Evolutionary conservation across 2,113 vertebrate genomes (phyloP).

Genomic region (Nesogale talazaci): DNA sequence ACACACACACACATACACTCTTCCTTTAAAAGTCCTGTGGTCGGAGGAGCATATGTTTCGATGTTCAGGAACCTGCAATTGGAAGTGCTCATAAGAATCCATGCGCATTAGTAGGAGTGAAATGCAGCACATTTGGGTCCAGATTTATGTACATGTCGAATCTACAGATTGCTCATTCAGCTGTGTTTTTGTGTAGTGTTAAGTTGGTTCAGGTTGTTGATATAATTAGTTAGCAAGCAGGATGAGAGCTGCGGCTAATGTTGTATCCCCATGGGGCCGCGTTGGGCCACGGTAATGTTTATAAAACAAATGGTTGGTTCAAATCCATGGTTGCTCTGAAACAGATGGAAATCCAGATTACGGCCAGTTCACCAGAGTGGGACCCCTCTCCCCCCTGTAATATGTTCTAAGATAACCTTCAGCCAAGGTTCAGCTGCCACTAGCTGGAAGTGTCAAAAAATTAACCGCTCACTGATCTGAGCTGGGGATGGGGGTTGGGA

Average conservation of each 20-base stretch:
- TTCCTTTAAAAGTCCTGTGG: slow-evolving; percentile 41
- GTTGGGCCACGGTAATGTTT: slow-evolving; percentile 49
- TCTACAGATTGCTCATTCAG: slow-evolving; percentile 77
- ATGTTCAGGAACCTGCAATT: slow-evolving; percentile 41
- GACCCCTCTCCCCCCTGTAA: background rate
- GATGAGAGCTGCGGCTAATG: slow-evolving; percentile 7
- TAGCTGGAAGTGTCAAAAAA: background rate
- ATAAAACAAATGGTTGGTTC: slow-evolving; percentile 61
- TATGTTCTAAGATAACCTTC: slow-evolving; percentile 31
- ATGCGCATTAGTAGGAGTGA: slow-evolving; percentile 45
- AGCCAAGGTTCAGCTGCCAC: background rate
- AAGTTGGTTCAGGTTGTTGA: slow-evolving; percentile 77
- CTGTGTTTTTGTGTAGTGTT: slow-evolving; percentile 73
- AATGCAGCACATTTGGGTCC: slow-evolving; percentile 9
- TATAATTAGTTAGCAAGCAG: slow-evolving; percentile 71
- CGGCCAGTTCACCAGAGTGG: background rate
- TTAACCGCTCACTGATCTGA: background rate
- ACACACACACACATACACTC: slow-evolving; percentile 1
- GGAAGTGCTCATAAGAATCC: slow-evolving; percentile 59
- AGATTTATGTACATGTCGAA: slow-evolving; percentile 69
- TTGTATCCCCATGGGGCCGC: slow-evolving; percentile 38
- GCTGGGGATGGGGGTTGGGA: background rate
- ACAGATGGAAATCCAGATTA: slow-evolving; percentile 36
- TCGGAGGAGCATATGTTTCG: slow-evolving; percentile 60
- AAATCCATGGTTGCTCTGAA: slow-evolving; percentile 3